Conservation (phyloP, 2,113 vertebrate species). For the Atractosteus spatula region DNA sequence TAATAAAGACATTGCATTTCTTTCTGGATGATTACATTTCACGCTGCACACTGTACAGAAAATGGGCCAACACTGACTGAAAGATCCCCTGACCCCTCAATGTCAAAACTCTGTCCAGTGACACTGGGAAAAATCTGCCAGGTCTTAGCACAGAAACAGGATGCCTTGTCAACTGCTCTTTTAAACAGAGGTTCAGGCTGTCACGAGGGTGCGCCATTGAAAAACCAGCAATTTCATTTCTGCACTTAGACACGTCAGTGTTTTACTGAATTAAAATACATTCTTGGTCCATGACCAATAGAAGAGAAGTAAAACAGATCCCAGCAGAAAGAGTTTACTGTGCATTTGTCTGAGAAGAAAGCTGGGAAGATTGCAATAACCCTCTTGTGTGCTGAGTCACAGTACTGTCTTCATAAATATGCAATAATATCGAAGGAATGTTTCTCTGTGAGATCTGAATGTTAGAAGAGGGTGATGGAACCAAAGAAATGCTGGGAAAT, state of each 20-base stretch:
- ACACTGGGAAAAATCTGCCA: no score
- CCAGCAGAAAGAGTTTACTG: not conserved
- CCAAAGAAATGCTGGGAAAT: not conserved
- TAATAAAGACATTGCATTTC: not conserved
- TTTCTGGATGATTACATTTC: not conserved
- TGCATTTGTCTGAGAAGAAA: constrained; percentile 41
- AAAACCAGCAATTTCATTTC: no score
- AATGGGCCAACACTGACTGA: not conserved
- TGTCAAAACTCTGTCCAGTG: no score
- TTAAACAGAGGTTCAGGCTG: no score
- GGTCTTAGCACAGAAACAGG: no score
- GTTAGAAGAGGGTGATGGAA: not conserved
- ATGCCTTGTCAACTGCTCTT: no score
- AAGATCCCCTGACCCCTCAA: no score
- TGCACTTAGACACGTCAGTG: no score
- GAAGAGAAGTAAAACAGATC: no score
- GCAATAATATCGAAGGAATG: constrained; percentile 17
- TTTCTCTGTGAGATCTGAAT: not conserved
- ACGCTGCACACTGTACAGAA: not conserved
- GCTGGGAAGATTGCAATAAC: constrained; percentile 31
- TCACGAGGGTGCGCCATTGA: no score
- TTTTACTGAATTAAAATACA: no score
- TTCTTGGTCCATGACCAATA: no score
- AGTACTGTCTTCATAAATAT: constrained; percentile 37
- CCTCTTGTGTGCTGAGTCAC: constrained; percentile 31